These are phyloP conservation scores for Corythoichthys haematopterus DNA, from an alignment of 2,113 vertebrate species.

Conservation along the genomic window DNA sequence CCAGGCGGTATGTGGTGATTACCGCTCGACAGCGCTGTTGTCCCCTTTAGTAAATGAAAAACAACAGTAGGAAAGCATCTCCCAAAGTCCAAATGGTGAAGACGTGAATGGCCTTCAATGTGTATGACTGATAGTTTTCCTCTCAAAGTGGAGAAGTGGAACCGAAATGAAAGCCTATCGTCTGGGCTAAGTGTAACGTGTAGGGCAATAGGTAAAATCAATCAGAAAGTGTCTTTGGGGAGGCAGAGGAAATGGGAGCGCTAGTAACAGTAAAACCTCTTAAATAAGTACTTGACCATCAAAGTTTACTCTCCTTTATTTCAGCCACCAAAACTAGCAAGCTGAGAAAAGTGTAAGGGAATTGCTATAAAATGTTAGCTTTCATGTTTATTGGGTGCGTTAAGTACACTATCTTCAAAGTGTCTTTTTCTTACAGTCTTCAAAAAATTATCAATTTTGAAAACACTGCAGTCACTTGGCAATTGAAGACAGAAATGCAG, in stretches of 20 bases:
- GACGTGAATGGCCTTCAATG: background rate
- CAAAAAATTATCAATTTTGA: too few species aligned
- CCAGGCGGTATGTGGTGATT: background rate
- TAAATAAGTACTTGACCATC: background rate
- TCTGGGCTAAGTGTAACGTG: constrained; percentile 7
- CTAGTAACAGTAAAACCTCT: background rate
- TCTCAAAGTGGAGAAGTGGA: background rate
- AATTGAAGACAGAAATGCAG: too few species aligned
- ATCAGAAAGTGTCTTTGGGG: constrained; percentile 3
- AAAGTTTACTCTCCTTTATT: background rate
- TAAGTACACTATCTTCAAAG: too few species aligned
- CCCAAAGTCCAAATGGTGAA: background rate
- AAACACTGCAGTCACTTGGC: too few species aligned
- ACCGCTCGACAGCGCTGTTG: background rate
- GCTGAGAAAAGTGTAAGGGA: background rate
- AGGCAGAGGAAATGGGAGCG: background rate
- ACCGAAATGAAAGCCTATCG: constrained; percentile 6
- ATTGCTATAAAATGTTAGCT: background rate
- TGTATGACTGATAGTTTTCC: constrained; percentile 11
- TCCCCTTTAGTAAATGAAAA: background rate
- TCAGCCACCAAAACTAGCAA: background rate
- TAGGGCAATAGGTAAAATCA: constrained; percentile 6
- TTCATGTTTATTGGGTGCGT: too few species aligned
- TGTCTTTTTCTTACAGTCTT: too few species aligned
- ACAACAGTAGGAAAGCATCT: background rate